Conservation (phyloP, 2,113 vertebrate genomes). For the rabbit (Oryctolagus cuniculus) region mOryCun1.1 NC_091436.1:72670501-72671000, state of each 20-base stretch:
- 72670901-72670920: conserved; percentile 87
- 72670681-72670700: conserved; percentile 96
- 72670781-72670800: conserved; percentile 90
- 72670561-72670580: conserved; percentile 93
- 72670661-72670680: conserved; percentile 99
- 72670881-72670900: conserved; percentile 87
- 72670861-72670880: conserved; percentile 90
- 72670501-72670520: conserved; percentile 92
- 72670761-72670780: conserved; percentile 88
- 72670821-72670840: conserved; percentile 91
- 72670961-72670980: conserved; percentile 71
- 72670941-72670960: conserved; percentile 87
- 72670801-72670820: conserved; percentile 89
- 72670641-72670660: conserved; percentile 99
- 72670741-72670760: conserved; percentile 92
- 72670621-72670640: conserved; percentile 99
- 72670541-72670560: conserved; percentile 92
- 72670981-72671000: conserved; percentile 33
- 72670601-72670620: conserved; percentile 96
- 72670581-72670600: conserved; percentile 92
- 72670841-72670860: conserved; percentile 92
- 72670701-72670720: conserved; percentile 93
- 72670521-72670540: conserved; percentile 91
- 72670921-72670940: conserved; percentile 88
- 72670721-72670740: conserved; percentile 92